A percentile compares a stretch with the other conserved stretches of the same genome.
Evolutionary conservation across 30 jellyfish, hydroid and myxozoan genomes (phyloP).

Genomic region (Hydra vulgaris): DNA sequence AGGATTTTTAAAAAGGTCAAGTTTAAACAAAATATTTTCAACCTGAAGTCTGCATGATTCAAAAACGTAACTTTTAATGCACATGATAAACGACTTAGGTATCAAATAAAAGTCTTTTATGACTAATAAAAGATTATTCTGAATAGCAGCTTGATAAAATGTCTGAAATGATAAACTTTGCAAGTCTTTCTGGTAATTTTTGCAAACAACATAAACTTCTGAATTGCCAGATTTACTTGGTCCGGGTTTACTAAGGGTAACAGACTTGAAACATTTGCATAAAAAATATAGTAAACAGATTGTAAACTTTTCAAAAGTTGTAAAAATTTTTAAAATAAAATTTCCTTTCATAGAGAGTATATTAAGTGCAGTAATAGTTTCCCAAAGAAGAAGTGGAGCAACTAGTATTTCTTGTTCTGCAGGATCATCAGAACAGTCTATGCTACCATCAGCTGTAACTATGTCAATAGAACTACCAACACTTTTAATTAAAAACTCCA

Average conservation of each 20-base stretch:
- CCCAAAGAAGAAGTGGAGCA: slow-evolving; percentile 71
- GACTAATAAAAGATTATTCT: slow-evolving; percentile 12
- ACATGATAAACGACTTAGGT: slow-evolving; percentile 30
- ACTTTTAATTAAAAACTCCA: slow-evolving; percentile 19
- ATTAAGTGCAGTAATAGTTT: slow-evolving; percentile 52
- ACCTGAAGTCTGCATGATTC: slow-evolving; percentile 45
- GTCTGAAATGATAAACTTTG: slow-evolving; percentile 9
- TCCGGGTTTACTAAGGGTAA: slow-evolving; percentile 62
- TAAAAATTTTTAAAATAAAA: slow-evolving; percentile 71
- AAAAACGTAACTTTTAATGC: slow-evolving; percentile 32
- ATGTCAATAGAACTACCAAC: slow-evolving; percentile 21
- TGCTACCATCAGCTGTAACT: slow-evolving; percentile 99
- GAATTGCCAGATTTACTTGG: slow-evolving; percentile 99
- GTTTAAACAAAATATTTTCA: slow-evolving; percentile 43
- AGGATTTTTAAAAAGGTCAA: slow-evolving; percentile 23
- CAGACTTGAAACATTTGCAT: slow-evolving; percentile 45
- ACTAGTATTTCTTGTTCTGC: slow-evolving; percentile 71
- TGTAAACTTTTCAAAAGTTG: slow-evolving; percentile 65
- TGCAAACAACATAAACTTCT: slow-evolving; percentile 73
- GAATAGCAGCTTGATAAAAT: slow-evolving; percentile 22
- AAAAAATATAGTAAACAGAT: slow-evolving; percentile 43
- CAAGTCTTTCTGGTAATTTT: slow-evolving; percentile 29
- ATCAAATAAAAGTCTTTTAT: slow-evolving; percentile 23
- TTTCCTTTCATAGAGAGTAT: slow-evolving; percentile 39
- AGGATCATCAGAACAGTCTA: slow-evolving; percentile 88